A percentile compares a stretch with the other conserved stretches of the same genome.
Evolutionary conservation across 2,888 invertebrate genomes (phyloP).

Genomic region (Mythimna pallens): DNA sequence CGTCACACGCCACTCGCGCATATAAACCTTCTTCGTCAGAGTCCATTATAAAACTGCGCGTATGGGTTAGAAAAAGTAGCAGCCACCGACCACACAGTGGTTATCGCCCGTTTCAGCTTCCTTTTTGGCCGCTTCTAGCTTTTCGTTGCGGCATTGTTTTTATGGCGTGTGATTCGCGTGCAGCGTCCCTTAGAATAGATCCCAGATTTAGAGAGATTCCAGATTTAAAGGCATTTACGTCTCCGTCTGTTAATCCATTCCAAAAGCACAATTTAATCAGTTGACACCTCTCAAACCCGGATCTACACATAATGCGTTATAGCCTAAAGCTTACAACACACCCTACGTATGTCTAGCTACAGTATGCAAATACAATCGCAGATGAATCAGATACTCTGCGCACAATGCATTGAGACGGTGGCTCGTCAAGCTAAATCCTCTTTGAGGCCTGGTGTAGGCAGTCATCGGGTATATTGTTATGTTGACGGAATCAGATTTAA

Average conservation of each 20-base stretch:
- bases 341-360: not conserved
- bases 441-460: constrained; percentile 22
- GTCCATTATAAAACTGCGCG: too few species aligned
- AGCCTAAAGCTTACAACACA: constrained; percentile 21
- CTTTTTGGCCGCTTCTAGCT: too few species aligned
- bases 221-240: not conserved
- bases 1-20: too few species aligned
- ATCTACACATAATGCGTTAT: constrained; percentile 30
- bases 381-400: constrained; percentile 42
- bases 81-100: too few species aligned
- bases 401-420: constrained; percentile 32
- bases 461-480: constrained; percentile 32
- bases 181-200: too few species aligned
- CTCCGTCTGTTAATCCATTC: not conserved
- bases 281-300: constrained; percentile 8
- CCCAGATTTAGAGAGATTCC: not conserved
- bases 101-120: too few species aligned
- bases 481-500: constrained; percentile 21
- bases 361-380: constrained; percentile 37
- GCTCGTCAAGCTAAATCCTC: constrained; percentile 43
- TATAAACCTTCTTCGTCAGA: too few species aligned
- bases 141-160: too few species aligned
- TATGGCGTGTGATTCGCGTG: too few species aligned
- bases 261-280: not conserved
- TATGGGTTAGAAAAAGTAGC: too few species aligned